Conservation (phyloP, 2,113 vertebrate genomes). For the Fukomys damarensis region DNA sequence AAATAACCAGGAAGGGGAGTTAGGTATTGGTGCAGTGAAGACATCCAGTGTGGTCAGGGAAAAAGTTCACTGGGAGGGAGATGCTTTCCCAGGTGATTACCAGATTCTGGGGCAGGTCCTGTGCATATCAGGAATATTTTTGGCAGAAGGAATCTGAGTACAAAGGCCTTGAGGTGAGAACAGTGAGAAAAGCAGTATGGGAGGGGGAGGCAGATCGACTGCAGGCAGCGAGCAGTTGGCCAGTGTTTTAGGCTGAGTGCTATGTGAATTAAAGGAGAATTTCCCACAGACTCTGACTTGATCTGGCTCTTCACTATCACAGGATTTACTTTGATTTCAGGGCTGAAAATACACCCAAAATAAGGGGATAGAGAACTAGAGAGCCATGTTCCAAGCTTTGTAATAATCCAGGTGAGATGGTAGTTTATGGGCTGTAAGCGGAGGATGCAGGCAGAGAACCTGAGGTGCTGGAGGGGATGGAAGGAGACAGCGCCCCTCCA, state of each 20-base stretch:
- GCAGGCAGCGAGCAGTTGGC: neutral
- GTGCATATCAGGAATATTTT: neutral
- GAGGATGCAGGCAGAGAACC: neutral
- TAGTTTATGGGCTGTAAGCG: neutral
- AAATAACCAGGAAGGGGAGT: neutral
- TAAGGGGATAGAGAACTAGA: neutral
- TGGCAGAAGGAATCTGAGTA: neutral
- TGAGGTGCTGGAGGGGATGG: accelerated
- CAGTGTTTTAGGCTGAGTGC: neutral
- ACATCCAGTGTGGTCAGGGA: neutral
- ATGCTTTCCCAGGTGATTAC: neutral
- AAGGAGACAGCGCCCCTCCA: neutral
- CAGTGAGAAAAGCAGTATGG: neutral
- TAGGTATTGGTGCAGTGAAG: neutral
- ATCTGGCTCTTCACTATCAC: neutral
- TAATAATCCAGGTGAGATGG: neutral
- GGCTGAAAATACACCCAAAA: neutral
- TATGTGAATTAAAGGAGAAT: neutral
- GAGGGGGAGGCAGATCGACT: neutral
- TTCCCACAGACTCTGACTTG: neutral
- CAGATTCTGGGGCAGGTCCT: neutral
- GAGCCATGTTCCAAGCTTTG: neutral
- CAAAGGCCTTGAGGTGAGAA: neutral
- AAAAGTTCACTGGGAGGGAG: neutral
- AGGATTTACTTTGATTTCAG: neutral